phyloP scores from a whole-genome alignment of 64 coral and sea anemone species.

The Montipora capricornis region DNA sequence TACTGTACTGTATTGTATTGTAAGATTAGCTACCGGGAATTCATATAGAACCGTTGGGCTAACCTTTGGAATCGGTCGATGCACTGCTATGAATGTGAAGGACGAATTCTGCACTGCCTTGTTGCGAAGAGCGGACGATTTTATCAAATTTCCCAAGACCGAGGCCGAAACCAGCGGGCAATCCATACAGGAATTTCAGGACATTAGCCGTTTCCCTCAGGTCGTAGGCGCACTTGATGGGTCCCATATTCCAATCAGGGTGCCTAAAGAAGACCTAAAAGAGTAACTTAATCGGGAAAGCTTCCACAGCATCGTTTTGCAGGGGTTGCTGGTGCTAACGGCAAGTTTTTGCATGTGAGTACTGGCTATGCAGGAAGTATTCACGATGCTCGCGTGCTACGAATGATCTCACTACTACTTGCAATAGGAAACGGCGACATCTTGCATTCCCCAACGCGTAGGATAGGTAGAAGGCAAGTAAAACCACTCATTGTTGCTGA shows the following conservation, averaged over 20 bases:
- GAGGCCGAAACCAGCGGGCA: constrained; percentile 6
- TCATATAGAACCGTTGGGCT: too few species aligned
- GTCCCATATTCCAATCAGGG: constrained; percentile 5
- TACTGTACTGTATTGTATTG: too few species aligned
- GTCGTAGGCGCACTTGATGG: constrained; percentile 59
- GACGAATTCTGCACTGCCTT: too few species aligned
- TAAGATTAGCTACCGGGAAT: too few species aligned
- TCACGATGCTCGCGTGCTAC: neutral
- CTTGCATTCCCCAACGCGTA: neutral
- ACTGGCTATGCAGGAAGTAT: constrained; percentile 44
- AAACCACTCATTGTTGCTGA: constrained; percentile 14
- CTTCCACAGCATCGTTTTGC: constrained; percentile 16
- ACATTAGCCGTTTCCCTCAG: constrained; percentile 49
- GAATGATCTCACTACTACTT: constrained; percentile 17
- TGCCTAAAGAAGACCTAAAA: neutral
- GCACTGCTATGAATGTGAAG: too few species aligned
- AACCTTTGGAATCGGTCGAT: neutral
- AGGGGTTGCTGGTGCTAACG: constrained; percentile 11
- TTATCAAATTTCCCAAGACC: too few species aligned
- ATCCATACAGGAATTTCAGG: constrained; percentile 61
- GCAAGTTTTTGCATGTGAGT: constrained; percentile 24
- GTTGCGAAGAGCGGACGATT: too few species aligned
- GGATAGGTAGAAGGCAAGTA: neutral
- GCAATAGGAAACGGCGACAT: neutral
- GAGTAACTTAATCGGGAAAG: neutral